Evolutionary conservation across 2,113 vertebrate genomes (phyloP).

Genomic region (Apteryx owenii): DNA sequence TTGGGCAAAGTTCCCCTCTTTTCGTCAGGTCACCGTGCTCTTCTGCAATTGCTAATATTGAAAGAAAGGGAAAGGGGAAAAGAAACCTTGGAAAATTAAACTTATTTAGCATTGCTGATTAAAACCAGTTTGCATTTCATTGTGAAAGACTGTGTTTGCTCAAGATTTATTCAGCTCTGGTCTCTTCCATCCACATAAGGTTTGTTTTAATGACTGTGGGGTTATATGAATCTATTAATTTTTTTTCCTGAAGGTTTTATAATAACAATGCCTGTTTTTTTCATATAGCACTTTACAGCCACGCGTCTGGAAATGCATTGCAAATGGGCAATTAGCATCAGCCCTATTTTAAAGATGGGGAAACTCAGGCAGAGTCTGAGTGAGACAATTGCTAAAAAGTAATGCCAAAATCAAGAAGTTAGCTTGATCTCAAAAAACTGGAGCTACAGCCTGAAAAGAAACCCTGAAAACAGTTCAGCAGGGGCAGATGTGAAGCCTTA

Average conservation of each 20-base stretch:
- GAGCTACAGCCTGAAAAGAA: not conserved
- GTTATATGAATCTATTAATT: conserved; percentile 26
- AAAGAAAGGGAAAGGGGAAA: not conserved
- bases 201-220: conserved; percentile 15
- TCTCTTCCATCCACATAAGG: conserved; percentile 44
- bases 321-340: conserved; percentile 15
- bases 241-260: conserved; percentile 28
- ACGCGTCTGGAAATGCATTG: not conserved
- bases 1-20: conserved; percentile 38
- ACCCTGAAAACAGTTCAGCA: not conserved
- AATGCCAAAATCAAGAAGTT: not conserved
- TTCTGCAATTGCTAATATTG: conserved; percentile 21
- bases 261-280: not conserved
- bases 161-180: conserved; percentile 34
- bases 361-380: not conserved
- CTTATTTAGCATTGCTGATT: conserved; percentile 23
- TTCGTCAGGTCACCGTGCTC: not conserved
- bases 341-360: not conserved
- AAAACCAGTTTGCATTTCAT: conserved; percentile 66
- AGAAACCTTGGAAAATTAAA: conserved; percentile 16
- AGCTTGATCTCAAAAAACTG: not conserved
- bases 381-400: not conserved
- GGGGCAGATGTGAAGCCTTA: not conserved
- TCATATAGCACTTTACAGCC: not conserved
- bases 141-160: conserved; percentile 63